Evolutionary conservation across 2,113 vertebrate genomes (phyloP), one percentile per base, ranked within the genome.

Genomic region (Lichenostomus cassidix): DNA sequence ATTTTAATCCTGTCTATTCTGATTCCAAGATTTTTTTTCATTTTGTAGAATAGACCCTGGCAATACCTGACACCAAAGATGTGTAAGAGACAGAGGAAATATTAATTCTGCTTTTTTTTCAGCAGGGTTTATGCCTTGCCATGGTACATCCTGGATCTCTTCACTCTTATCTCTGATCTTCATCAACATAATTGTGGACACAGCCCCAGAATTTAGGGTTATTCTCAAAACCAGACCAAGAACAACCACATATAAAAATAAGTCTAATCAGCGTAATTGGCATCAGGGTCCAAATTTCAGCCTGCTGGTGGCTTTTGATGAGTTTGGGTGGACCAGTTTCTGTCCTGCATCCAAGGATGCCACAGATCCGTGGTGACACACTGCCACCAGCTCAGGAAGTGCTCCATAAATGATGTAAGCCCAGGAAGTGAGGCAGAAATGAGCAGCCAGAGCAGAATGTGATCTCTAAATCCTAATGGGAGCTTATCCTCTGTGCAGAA

Each of bases 251-350:
- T 4, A 20, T 4, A 6, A 70, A 67, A 59, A 44, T 33, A 39
- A 55, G 2, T 79, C 6, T 64, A 12, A 87, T 77, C 25, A 27
- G 15, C n/a, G 31, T 28, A 49, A 39, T 7, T 80, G 10, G 4
- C 52, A 77, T 37, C 44, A 71, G 27, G 6, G 15, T 33, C 73
- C 35, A 55, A 28, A 70, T 42, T 47, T 74, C 42, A 64, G 19
- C 52, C 16, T 5, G 18, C 8, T 62, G 41, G 56, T 0, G 0
- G 9, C 23, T 80, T 0, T 1, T 47, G 33, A 16, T 70, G 55
- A 50, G 33, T 56, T 79, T 7, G 5, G n/a, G n/a, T 1, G 15
- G 65, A 47, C 6, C 21, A 25, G 5, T 50, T 70, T 60, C 33
- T 58, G 19, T 46, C 18, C 42, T 83, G 42, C 27, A 77, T 60